Percentiles rank a stretch among this genome's conserved stretches.
Evolutionary conservation across 1,140 invertebrate genomes (phyloP).

Genomic region (Pectinophora gossypiella): DNA sequence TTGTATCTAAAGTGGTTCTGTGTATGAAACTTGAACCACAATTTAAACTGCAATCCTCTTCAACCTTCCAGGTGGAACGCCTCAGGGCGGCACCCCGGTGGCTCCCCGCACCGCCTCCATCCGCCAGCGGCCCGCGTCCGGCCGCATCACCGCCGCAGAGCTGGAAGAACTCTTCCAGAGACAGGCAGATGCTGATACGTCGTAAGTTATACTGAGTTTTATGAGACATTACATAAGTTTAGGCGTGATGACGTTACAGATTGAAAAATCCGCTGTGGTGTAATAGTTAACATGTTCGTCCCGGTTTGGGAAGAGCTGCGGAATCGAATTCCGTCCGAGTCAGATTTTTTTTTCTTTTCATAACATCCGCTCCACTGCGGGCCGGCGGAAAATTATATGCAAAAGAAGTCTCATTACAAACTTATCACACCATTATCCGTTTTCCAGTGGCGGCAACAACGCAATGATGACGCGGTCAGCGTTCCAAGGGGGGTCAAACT

Average conservation of each 20-base stretch:
- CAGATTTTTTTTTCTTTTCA: too few species aligned
- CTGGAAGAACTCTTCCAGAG: constrained; percentile 93
- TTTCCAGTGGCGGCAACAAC: constrained; percentile 43
- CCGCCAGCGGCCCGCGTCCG: constrained; percentile 88
- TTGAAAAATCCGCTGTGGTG: too few species aligned
- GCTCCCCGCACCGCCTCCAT: constrained; percentile 91
- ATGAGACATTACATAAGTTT: too few species aligned
- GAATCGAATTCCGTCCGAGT: too few species aligned
- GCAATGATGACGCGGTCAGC: constrained; percentile 85
- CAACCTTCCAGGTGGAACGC: constrained; percentile 22
- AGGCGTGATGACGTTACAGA: too few species aligned
- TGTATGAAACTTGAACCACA: too few species aligned
- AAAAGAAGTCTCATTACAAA: not conserved
- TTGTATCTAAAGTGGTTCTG: too few species aligned
- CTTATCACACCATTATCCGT: too few species aligned
- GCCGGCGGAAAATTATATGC: too few species aligned
- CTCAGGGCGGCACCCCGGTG: constrained; percentile 76
- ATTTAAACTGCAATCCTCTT: not conserved
- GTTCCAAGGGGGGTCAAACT: constrained; percentile 81
- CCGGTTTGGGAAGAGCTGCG: too few species aligned
- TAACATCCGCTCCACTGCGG: too few species aligned
- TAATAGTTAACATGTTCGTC: too few species aligned
- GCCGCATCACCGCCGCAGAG: constrained; percentile 91
- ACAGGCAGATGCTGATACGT: constrained; percentile 76
- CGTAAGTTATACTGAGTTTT: constrained; percentile 34